These are phyloP conservation scores for Lacerta viridis DNA, from an alignment of 2,797 vertebrate genomes.

Conservation along the genomic window DNA sequence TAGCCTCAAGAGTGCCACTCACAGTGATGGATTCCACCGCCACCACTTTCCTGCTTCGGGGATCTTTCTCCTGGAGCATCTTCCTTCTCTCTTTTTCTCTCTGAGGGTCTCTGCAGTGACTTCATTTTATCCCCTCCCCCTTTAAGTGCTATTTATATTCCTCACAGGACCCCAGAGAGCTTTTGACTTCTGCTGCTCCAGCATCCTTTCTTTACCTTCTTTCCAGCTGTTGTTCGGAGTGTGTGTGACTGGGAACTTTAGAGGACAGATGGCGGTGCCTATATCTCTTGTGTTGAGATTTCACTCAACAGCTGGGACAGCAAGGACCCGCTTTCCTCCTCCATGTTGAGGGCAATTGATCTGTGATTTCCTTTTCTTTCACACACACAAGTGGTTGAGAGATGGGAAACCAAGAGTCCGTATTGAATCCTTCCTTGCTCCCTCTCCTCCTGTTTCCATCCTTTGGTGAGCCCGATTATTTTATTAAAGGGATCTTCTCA, in stretches of 20 bases:
- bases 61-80: neutral
- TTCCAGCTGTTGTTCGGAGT: neutral
- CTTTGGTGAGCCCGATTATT: neutral
- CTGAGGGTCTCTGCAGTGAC: slow-evolving; percentile 11
- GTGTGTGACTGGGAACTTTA: neutral
- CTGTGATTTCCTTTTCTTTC: neutral
- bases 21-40: neutral
- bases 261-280: neutral
- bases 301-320: neutral
- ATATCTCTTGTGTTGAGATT: neutral
- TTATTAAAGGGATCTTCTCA: neutral
- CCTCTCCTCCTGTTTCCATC: no score
- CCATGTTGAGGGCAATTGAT: neutral
- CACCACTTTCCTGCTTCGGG: neutral
- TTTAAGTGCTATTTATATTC: slow-evolving; percentile 43
- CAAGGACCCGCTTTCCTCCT: neutral
- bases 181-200: neutral
- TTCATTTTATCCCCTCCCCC: neutral
- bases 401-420: neutral
- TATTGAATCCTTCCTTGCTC: no score
- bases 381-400: no score
- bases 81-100: neutral
- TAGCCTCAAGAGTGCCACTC: slow-evolving; percentile 25
- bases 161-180: slow-evolving; percentile 4
- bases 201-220: neutral